Conservation (phyloP, 2,888 invertebrate genomes). For the Loripinus fragilis region DNA sequence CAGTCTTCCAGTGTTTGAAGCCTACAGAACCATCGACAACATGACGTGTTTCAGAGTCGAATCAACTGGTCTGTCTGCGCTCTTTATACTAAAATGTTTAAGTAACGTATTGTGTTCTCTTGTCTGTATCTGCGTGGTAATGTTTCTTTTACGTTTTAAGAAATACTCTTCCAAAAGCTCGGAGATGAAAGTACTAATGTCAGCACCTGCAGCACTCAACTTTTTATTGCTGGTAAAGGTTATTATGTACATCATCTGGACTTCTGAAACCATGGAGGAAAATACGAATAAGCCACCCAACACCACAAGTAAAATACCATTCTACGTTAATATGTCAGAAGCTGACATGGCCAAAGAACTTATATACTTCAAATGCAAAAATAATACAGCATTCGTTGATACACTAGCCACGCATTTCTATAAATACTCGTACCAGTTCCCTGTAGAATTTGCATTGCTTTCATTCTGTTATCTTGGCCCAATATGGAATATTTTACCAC, state of each 20-base stretch:
- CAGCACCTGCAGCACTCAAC: neutral
- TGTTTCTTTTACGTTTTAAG: neutral
- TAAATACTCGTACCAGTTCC: constrained; percentile 2
- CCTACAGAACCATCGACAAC: neutral
- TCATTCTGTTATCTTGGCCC: neutral
- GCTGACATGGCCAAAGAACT: neutral
- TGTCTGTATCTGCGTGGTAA: neutral
- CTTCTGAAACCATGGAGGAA: neutral
- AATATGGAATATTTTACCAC: neutral
- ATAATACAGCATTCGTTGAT: neutral
- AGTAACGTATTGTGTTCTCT: neutral
- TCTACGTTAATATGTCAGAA: neutral
- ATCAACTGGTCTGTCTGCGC: neutral
- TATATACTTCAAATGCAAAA: neutral
- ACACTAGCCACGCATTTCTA: neutral
- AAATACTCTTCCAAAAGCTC: neutral
- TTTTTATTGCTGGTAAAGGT: neutral
- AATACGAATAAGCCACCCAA: neutral
- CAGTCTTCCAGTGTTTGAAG: neutral
- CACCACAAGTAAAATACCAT: neutral
- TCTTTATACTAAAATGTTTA: neutral
- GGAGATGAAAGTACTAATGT: neutral
- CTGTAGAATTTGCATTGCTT: neutral
- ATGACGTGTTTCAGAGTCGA: neutral
- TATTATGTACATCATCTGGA: neutral